Evolutionary conservation across 2,113 vertebrate species (phyloP).

Genomic region (Xyrauchen texanus): DNA sequence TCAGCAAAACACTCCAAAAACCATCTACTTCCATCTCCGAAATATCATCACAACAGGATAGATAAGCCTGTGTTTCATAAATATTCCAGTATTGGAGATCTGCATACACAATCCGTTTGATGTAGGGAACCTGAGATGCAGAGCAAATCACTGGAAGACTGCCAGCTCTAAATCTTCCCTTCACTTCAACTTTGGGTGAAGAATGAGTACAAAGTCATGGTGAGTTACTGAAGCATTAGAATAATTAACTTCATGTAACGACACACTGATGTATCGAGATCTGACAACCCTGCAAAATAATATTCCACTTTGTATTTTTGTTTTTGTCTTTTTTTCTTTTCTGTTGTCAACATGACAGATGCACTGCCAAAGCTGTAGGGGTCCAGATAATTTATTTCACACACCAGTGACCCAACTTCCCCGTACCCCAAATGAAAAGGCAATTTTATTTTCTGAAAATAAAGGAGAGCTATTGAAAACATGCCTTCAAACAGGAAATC

Average conservation of each 20-base stretch:
- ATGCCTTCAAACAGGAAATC: neutral
- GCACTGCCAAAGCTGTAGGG: neutral
- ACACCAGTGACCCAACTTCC: conserved; percentile 10
- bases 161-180: conserved; percentile 40
- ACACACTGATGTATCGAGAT: conserved; percentile 2
- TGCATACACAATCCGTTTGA: conserved; percentile 4
- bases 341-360: conserved; percentile 19
- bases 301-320: conserved; percentile 4
- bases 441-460: conserved; percentile 10
- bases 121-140: conserved; percentile 9
- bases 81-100: conserved; percentile 46
- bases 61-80: conserved; percentile 34
- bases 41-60: conserved; percentile 9
- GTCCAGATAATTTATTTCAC: conserved; percentile 35
- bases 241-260: conserved; percentile 31
- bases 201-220: conserved; percentile 6
- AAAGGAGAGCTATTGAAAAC: neutral
- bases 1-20: neutral
- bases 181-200: conserved; percentile 32
- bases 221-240: conserved; percentile 21
- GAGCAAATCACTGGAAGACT: conserved; percentile 8
- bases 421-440: neutral
- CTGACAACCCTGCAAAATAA: conserved; percentile 18
- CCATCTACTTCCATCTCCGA: neutral
- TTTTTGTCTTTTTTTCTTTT: neutral